Evolutionary conservation across 2,888 invertebrate species (phyloP).

Genomic region (Drosophila melanosoma): DNA sequence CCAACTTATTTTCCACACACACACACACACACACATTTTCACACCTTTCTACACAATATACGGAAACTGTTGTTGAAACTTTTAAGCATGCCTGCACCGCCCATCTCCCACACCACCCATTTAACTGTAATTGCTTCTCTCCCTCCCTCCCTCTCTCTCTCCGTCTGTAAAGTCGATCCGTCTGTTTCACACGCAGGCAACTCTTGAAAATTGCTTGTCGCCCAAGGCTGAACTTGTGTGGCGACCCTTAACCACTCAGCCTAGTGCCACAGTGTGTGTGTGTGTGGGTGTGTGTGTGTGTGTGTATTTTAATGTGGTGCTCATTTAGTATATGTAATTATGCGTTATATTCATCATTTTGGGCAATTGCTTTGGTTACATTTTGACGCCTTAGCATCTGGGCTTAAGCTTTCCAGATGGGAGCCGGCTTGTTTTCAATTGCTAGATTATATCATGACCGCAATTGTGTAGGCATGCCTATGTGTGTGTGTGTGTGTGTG

Average conservation of each 20-base stretch:
- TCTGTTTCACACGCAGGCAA: slow-evolving; percentile 28
- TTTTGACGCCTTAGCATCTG: slow-evolving; percentile 47
- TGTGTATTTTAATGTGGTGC: slow-evolving; percentile 37
- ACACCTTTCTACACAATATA: slow-evolving; percentile 58
- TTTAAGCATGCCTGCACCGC: slow-evolving; percentile 54
- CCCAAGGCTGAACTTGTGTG: slow-evolving; percentile 7
- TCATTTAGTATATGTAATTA: slow-evolving; percentile 63
- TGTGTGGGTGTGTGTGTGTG: not conserved
- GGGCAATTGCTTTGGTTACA: slow-evolving; percentile 48
- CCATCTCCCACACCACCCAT: not conserved
- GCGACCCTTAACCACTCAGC: slow-evolving; percentile 9
- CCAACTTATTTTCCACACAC: slow-evolving; percentile 35
- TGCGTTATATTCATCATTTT: slow-evolving; percentile 62
- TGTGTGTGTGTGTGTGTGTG: slow-evolving; percentile 13
- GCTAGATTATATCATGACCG: slow-evolving; percentile 44
- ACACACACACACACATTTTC: slow-evolving; percentile 35
- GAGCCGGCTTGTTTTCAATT: slow-evolving; percentile 23
- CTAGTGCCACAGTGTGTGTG: slow-evolving; percentile 2
- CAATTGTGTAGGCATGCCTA: slow-evolving; percentile 24
- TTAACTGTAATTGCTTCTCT: slow-evolving; percentile 13
- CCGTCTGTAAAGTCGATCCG: not conserved
- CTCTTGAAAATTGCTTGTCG: slow-evolving; percentile 19
- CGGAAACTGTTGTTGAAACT: slow-evolving; percentile 67
- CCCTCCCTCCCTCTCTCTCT: not conserved
- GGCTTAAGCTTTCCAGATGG: slow-evolving; percentile 15